Evolutionary conservation across 2,113 vertebrate species (phyloP).

Genomic region (Hippocampus abdominalis): DNA sequence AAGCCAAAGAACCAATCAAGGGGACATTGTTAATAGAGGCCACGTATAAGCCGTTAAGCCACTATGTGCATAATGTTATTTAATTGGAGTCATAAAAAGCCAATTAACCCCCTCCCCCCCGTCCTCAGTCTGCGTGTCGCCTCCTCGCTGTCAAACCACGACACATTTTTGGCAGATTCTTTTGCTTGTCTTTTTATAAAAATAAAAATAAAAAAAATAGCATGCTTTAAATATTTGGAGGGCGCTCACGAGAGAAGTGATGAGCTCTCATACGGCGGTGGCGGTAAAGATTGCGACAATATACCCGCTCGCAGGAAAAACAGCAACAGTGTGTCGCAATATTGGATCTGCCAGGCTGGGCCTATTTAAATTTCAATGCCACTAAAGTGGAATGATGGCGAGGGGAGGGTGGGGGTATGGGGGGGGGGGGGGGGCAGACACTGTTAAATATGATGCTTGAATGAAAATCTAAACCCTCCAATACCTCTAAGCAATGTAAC

Average conservation of each 20-base stretch:
- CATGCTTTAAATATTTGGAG: slow-evolving; percentile 39
- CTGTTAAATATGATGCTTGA: slow-evolving; percentile 80
- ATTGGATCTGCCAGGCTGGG: slow-evolving; percentile 78
- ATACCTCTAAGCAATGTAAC: slow-evolving; percentile 83
- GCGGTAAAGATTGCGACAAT: slow-evolving; percentile 69
- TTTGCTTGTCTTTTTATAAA: slow-evolving; percentile 23
- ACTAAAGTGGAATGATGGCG: slow-evolving; percentile 53
- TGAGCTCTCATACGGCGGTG: slow-evolving; percentile 50
- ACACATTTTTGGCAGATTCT: not conserved
- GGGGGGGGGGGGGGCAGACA: slow-evolving; percentile 61
- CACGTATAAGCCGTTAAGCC: slow-evolving; percentile 80
- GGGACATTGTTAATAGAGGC: slow-evolving; percentile 80
- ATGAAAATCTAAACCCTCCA: slow-evolving; percentile 82
- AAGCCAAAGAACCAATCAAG: slow-evolving; percentile 77
- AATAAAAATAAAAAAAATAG: slow-evolving; percentile 1
- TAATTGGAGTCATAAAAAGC: slow-evolving; percentile 83
- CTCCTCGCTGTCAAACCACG: slow-evolving; percentile 42
- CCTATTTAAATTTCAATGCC: slow-evolving; percentile 80
- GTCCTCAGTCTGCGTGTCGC: slow-evolving; percentile 39
- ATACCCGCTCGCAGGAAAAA: slow-evolving; percentile 74
- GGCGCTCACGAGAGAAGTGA: slow-evolving; percentile 23
- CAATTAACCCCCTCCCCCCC: slow-evolving; percentile 72
- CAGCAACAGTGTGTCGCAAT: slow-evolving; percentile 74
- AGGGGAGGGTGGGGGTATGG: not conserved
- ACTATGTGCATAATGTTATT: slow-evolving; percentile 81